Evolutionary conservation across 1,140 invertebrate genomes (phyloP), one percentile per base, ranked within the genome.

Genomic region (Rhagoletis pomonella): DNA sequence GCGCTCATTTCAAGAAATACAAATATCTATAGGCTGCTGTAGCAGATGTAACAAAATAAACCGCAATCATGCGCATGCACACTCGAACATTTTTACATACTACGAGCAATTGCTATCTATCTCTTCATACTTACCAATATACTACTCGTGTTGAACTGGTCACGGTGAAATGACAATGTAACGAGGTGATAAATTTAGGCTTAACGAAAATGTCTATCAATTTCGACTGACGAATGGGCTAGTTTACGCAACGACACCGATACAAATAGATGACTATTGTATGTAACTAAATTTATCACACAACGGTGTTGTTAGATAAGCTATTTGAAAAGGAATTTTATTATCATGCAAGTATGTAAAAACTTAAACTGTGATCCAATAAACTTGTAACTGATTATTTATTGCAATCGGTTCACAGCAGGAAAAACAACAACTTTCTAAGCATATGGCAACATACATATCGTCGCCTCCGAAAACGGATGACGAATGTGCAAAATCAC

Each of bases 151-250:
- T 67, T 67, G 65, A 12, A 12, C 2, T 39, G 44, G 50, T 3
- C 69, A 3, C 64, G 3, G 39, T 67, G n/a, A 67, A 19, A 67
- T 67, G 64, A 4, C 73, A 81, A 55, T 73, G 14, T 73, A 73
- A 73, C 50, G 73, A 81, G 73, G 47, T 81, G 50, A 81, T 81
- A 81, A 81, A 81, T 81, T 55, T 29, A 12, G 73, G 50, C 50
- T 81, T 55, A 81, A 81, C 17, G 50, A 81, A 81, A 81, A 29
- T 81, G 73, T 81, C 73, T 81, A 55, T 81, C 47, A 55, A 81
- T 55, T 58, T 55, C 73, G 2, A 55, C 73, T 19, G 73, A 55
- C 29, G 44, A 81, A 81, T 81, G 17, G 47, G 47, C 9, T 55
- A 55, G 17, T 55, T 55, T 55, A 19, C 47, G 6, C 47, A 29